These are phyloP conservation scores for Hippoglossus hippoglossus DNA, from an alignment of 2,797 vertebrate genomes.

Conservation along the genomic window DNA sequence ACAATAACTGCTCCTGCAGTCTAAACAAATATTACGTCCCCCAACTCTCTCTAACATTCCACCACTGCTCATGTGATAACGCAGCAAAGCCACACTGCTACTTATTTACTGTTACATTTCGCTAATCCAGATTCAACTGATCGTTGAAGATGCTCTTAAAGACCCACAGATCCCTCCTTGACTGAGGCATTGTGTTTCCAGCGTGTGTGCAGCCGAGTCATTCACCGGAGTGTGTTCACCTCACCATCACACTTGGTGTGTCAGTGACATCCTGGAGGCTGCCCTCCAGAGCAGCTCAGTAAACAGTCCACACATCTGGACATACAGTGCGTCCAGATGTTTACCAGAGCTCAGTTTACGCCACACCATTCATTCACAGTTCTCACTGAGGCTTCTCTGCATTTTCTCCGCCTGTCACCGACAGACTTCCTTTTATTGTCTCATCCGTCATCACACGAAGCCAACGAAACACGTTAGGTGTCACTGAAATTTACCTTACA, in stretches of 20 bases:
- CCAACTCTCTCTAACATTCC: not conserved
- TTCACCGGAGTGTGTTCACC: constrained; percentile 28
- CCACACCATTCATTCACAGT: constrained; percentile 6
- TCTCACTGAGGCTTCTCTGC: constrained; percentile 40
- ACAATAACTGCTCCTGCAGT: not conserved
- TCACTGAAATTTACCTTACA: constrained; percentile 27
- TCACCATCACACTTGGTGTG: not conserved
- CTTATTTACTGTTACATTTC: constrained; percentile 7
- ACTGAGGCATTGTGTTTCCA: not conserved
- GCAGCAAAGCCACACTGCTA: not conserved
- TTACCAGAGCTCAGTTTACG: constrained; percentile 26
- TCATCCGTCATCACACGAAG: constrained; percentile 4
- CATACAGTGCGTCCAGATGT: constrained; percentile 42
- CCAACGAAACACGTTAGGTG: constrained; percentile 9
- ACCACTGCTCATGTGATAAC: constrained; percentile 2
- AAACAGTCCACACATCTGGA: constrained; percentile 34
- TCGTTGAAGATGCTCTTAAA: not conserved
- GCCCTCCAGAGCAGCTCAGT: constrained; percentile 30
- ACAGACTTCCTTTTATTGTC: constrained; percentile 46
- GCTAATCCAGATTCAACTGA: constrained; percentile 5
- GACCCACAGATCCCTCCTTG: not conserved
- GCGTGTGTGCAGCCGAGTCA: constrained; percentile 6
- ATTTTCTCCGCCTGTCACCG: constrained; percentile 57
- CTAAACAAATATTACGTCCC: not conserved
- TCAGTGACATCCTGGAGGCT: constrained; percentile 40